Base-by-base conservation (phyloP, 2,113 vertebrate genomes). In the Empidonax alnorum region DNA sequence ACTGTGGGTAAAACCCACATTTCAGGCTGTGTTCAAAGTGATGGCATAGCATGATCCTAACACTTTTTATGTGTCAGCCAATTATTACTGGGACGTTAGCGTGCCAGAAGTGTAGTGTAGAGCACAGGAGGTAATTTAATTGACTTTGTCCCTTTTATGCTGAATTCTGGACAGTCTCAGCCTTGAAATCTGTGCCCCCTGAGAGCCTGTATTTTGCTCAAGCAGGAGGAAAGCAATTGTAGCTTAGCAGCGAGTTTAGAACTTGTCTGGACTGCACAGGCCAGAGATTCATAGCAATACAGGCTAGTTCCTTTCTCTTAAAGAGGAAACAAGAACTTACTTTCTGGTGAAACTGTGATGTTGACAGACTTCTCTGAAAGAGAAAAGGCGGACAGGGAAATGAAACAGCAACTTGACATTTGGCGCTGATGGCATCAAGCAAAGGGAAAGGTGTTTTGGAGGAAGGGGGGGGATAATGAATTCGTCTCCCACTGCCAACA, bases 311-410 rank as follows among this genome's bases (percentile, higher is more conserved):
- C 30, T 44, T 56, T 81, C 49, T 89, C 23, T 82, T 77, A 63
- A 73, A 90, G 72, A 87, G 30, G 86, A 85, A 86, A 52, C 33
- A 58, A 77, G 49, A 67, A 81, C 81, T 92, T 94, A 86, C 86
- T 78, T 86, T 67, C 71, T 78, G 81, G 23, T 63, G 81, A 62
- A 82, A 25, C 24, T 52, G 53, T 86, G 47, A 12, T 4, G n/a
- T 42, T 62, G 58, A 23, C 20, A 78, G 71, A 4, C 19, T 42
- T 56, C 47, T 82, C 93, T 92, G 93, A 92, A 92, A 92, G 23
- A 77, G 25, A 92, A 92, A 78, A 62, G 24, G 37, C 72, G 35
- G 49, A 52, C 19, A 85, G 49, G n/a, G 81, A 94, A 89, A 46
- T 89, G 86, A 92, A 92, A 89, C 17, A 55, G 41, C 58, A 75